Evolutionary conservation across 1,140 invertebrate genomes (phyloP).

Genomic region (Scaptomyza hsui): DNA sequence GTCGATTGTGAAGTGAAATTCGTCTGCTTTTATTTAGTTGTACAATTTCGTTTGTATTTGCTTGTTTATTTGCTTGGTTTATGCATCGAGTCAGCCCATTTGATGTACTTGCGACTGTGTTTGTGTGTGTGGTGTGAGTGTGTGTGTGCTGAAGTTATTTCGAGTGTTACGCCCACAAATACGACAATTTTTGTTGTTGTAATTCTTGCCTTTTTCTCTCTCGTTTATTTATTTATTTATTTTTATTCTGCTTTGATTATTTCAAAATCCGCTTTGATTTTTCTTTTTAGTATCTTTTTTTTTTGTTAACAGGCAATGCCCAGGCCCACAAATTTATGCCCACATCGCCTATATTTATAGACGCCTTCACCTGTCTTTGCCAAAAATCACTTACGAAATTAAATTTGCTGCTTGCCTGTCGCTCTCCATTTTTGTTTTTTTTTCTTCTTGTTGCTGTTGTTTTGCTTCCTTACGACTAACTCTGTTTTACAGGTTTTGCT

Average conservation of each 20-base stretch:
- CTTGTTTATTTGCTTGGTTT: conserved; percentile 27
- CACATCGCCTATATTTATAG: conserved; percentile 74
- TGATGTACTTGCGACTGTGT: conserved; percentile 26
- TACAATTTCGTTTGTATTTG: background rate
- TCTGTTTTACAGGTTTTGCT: background rate
- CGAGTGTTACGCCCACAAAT: background rate
- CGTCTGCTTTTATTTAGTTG: conserved; percentile 26
- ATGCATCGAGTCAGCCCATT: conserved; percentile 49
- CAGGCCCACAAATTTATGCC: conserved; percentile 59
- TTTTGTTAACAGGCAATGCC: conserved; percentile 10
- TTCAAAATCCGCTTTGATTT: conserved; percentile 55
- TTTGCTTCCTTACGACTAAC: background rate
- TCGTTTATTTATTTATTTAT: conserved; percentile 12
- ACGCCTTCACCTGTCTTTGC: conserved; percentile 74
- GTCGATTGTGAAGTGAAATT: conserved; percentile 4
- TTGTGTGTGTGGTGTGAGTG: background rate
- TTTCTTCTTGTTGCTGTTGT: conserved; percentile 8
- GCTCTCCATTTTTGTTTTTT: conserved; percentile 7
- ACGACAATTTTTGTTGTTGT: background rate
- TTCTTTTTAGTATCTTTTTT: conserved; percentile 1
- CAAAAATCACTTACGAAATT: conserved; percentile 77
- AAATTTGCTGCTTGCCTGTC: conserved; percentile 56
- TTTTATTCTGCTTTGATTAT: conserved; percentile 49
- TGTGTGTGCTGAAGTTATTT: conserved; percentile 2
- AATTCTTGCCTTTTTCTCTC: background rate